phyloP scores from a whole-genome alignment of 2,888 invertebrate species.

The Sinodicranocentrus sp. region DNA sequence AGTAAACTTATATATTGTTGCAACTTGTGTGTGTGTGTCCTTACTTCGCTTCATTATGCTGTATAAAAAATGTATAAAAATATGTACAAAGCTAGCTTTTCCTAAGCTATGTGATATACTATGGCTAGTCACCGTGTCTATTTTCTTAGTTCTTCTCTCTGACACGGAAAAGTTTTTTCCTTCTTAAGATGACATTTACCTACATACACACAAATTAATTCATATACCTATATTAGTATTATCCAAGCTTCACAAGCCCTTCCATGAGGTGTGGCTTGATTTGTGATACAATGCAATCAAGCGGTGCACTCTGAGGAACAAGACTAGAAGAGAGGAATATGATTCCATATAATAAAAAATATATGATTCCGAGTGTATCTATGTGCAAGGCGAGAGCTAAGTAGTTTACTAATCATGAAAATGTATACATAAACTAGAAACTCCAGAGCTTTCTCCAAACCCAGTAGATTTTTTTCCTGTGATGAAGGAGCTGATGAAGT shows the following conservation, averaged over 20 bases:
- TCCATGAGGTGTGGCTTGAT: conserved; percentile 64
- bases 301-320: conserved; percentile 36
- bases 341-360: conserved; percentile 13
- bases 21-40: background rate
- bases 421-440: conserved; percentile 24
- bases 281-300: conserved; percentile 68
- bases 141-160: background rate
- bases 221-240: too few relatives aligned
- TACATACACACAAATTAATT: too few relatives aligned
- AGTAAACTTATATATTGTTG: conserved; percentile 50
- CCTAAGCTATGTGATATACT: background rate
- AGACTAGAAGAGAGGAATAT: background rate
- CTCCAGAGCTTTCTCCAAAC: background rate
- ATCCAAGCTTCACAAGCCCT: too few relatives aligned
- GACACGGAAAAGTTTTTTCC: background rate
- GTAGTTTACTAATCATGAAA: conserved; percentile 64
- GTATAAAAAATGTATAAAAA: background rate
- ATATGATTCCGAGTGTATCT: conserved; percentile 8
- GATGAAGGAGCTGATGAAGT: conserved; percentile 50
- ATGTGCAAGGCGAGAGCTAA: conserved; percentile 34
- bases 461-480: background rate
- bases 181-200: too few relatives aligned
- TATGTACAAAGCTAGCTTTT: too few relatives aligned
- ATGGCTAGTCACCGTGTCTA: background rate
- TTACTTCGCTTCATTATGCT: background rate